Base-by-base conservation (phyloP, 2,888 invertebrate genomes). In the Drosophila setosimentum region DNA sequence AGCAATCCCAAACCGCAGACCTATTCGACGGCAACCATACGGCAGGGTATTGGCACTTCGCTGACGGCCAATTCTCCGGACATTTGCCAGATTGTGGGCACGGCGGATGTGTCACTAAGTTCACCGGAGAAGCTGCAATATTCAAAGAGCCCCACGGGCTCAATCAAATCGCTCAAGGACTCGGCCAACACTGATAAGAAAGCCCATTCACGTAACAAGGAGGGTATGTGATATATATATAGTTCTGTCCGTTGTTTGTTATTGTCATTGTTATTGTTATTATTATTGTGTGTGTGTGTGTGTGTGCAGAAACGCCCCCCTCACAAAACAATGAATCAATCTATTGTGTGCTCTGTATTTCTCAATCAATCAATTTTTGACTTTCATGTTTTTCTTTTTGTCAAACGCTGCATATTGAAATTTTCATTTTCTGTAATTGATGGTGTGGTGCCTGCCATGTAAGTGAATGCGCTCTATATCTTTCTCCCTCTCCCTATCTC, bases 101-200 rank as follows among this genome's bases (percentile, higher is more conserved):
- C 82, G 40, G 77, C 83, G 11, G 92, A 93, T 67, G 79, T 91
- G 4, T 79, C 88, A 13, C 67, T 91, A 18, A 89, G 90, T 30
- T 93, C 93, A 16, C 93, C 93, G 2, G 92, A 92, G 53, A 92
- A 93, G 63, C 67, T 93, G 59, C 91, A 92, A 73, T 93, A 83
- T 92, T 92, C 94, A 88, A 94, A 94, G 91, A 94, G 94, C 93
- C 94, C 94, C 63, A 93, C 94, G 72, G 94, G 94, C 67, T 94
- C 94, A 55, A 93, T 94, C 71, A 94, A 94, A 92, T 94, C 94
- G 63, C 94, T 94, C 83, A 94, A 94, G 92, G 94, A 93, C 66
- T 91, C 92, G 18, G 83, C 89, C 53, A 92, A 92, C 70, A 90
- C 87, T 73, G 93, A 93, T 75, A 93, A 92, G 71, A 93, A 92